Percentiles rank a stretch among this genome's conserved stretches.
Evolutionary conservation across 2,113 vertebrate genomes (phyloP).

Genomic region (Jacana jacana): DNA sequence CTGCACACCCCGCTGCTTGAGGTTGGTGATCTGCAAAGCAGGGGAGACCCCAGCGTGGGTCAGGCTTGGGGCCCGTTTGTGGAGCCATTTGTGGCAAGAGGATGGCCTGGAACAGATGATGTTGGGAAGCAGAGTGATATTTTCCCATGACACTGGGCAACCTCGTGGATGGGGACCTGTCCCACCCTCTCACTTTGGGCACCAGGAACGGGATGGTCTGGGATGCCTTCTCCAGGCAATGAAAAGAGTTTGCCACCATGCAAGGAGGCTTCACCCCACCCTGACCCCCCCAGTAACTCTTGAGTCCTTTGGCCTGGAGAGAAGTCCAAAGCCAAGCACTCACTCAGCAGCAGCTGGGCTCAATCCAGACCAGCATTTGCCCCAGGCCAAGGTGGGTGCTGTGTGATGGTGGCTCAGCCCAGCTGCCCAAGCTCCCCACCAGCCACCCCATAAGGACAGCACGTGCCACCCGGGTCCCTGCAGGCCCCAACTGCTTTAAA

Average conservation of each 20-base stretch:
- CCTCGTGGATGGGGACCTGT: background rate
- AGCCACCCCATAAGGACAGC: background rate
- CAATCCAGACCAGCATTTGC: background rate
- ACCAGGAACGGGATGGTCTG: background rate
- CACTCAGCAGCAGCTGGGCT: background rate
- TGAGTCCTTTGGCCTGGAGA: background rate
- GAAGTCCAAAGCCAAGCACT: background rate
- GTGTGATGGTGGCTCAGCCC: background rate
- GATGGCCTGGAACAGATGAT: background rate
- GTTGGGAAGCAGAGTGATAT: fast-evolving
- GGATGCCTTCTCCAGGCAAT: background rate
- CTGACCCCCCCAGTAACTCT: background rate
- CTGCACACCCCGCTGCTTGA: constrained; percentile 89
- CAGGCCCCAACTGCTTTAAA: background rate
- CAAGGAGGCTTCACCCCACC: background rate
- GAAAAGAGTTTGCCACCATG: background rate
- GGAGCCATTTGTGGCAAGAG: background rate
- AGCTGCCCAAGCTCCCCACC: background rate
- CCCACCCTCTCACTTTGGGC: background rate
- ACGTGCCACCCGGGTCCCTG: background rate
- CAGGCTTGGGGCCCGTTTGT: background rate
- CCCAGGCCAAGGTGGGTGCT: background rate
- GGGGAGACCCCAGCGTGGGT: background rate
- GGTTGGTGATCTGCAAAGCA: constrained; percentile 81
- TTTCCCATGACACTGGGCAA: background rate